Conservation (phyloP, 2,888 invertebrate species). For the Eurytoma adleriae region DNA sequence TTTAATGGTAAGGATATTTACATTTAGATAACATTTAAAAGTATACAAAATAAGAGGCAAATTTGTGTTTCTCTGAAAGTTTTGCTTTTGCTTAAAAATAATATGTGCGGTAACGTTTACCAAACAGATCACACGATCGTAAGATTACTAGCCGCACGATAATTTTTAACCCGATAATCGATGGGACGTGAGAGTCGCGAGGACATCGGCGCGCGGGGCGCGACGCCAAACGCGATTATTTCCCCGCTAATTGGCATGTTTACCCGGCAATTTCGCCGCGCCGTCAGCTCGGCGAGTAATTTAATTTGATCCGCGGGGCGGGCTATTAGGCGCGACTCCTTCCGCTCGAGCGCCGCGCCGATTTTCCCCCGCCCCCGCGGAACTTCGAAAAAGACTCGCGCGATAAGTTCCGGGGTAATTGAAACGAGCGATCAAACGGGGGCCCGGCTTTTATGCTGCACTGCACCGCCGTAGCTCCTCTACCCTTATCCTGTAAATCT, state of each 20-base stretch:
- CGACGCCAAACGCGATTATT: slow-evolving; percentile 52
- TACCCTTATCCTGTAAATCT: slow-evolving; percentile 2
- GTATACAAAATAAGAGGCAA: too few relatives aligned
- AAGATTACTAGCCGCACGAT: too few relatives aligned
- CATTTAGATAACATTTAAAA: too few relatives aligned
- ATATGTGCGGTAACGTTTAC: too few relatives aligned
- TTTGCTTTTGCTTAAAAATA: too few relatives aligned
- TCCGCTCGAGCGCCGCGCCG: slow-evolving; percentile 24
- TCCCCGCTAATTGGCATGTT: slow-evolving; percentile 53
- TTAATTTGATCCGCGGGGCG: slow-evolving; percentile 49
- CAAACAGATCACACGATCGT: too few relatives aligned
- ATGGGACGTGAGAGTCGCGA: neutral
- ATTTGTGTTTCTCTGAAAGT: too few relatives aligned
- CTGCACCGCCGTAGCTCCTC: neutral
- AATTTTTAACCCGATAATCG: too few relatives aligned
- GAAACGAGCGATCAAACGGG: slow-evolving; percentile 47
- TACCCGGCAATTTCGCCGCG: slow-evolving; percentile 49
- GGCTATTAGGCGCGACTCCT: slow-evolving; percentile 45
- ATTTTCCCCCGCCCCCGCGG: slow-evolving; percentile 29
- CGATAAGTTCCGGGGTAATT: slow-evolving; percentile 34
- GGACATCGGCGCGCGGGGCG: neutral
- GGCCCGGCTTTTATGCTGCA: neutral
- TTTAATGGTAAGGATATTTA: too few relatives aligned
- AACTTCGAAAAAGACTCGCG: slow-evolving; percentile 20
- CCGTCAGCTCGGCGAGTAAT: slow-evolving; percentile 46